Base-by-base conservation (phyloP, 2,888 invertebrate species). In the Flexamia atlantica region DNA sequence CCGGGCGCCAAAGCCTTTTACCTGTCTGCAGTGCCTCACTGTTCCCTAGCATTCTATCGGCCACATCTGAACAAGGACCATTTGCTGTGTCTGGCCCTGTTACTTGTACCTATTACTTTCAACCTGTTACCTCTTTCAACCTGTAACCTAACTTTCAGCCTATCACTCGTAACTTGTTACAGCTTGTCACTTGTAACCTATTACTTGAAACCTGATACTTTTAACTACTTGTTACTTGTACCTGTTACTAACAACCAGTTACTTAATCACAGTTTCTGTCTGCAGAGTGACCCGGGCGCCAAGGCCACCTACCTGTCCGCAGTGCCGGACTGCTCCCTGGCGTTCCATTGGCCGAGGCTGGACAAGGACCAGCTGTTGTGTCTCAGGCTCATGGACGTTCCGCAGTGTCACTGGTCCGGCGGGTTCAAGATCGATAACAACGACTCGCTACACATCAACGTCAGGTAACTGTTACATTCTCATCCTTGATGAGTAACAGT, bases 21-120 rank as follows among this genome's bases (percentile, higher is more conserved):
- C 90, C 92, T 97, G 89, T 93, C 94, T 84, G 95, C 97, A 0
- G 94, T 97, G 88, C 94, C 98, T 0, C 95, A 96, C 86, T 97
- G 97, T 89, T 96, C 95, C 90, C 94, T 98, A 91, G 96, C 99
- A 23, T 99, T 98, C 92, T 98, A 99, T 91, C 99, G 99, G 98
- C 96, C 98, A 80, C 93, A 97, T 86, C 93, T 96, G 88, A 98
- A 98, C 89, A 95, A 96, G 87, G 97, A 97, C 88, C 97, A 96
- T 89, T 91, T 98, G 88, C 92, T 99, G 74, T 97, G 98, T 91
- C 96, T 98, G 74, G 93, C 96, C 57, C 92, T 97, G 85, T 92
- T 94, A 85, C 94, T 95, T 87, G 91, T 94, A 4, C 91, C 92
- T n/a, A n/a, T n/a, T n/a, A n/a, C n/a, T n/a, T n/a, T n/a, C n/a